A percentile compares a stretch with the other conserved stretches of the same genome.
Conservation (phyloP, 2,113 vertebrate species). For the Phoenicopterus ruber region DNA sequence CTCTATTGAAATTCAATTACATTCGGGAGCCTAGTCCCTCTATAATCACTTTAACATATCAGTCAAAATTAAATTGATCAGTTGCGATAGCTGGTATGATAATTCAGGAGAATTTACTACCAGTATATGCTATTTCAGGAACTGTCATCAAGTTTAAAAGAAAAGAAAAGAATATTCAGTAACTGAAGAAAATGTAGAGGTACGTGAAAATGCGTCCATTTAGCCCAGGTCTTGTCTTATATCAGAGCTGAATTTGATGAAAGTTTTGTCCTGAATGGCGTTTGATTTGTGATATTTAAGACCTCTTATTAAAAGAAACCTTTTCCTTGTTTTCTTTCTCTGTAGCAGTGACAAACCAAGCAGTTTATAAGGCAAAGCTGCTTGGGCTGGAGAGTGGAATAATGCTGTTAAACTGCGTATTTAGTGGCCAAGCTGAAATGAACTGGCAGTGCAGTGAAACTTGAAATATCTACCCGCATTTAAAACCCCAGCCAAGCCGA, state of each 20-base stretch:
- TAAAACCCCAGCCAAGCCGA: neutral
- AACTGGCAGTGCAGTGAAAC: neutral
- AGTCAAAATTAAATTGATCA: slow-evolving; percentile 56
- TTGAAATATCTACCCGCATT: neutral
- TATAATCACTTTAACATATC: slow-evolving; percentile 35
- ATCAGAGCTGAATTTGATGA: neutral
- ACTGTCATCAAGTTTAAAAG: neutral
- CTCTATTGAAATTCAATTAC: slow-evolving; percentile 42
- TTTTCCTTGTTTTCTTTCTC: neutral
- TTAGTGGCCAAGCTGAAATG: neutral
- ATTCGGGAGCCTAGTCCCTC: neutral
- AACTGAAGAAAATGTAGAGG: neutral
- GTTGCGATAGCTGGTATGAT: slow-evolving; percentile 9
- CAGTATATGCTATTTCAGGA: slow-evolving; percentile 28
- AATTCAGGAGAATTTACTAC: slow-evolving; percentile 32
- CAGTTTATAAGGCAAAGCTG: neutral
- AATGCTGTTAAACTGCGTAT: neutral
- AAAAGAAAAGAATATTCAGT: neutral
- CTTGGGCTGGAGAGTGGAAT: neutral
- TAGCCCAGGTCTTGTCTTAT: neutral
- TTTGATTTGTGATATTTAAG: neutral
- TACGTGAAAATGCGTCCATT: neutral
- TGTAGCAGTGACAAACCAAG: neutral
- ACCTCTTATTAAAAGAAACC: neutral
- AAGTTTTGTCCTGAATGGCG: neutral